Conservation (phyloP, 1,140 invertebrate species). For the Thaumetopoea pityocampa region DNA sequence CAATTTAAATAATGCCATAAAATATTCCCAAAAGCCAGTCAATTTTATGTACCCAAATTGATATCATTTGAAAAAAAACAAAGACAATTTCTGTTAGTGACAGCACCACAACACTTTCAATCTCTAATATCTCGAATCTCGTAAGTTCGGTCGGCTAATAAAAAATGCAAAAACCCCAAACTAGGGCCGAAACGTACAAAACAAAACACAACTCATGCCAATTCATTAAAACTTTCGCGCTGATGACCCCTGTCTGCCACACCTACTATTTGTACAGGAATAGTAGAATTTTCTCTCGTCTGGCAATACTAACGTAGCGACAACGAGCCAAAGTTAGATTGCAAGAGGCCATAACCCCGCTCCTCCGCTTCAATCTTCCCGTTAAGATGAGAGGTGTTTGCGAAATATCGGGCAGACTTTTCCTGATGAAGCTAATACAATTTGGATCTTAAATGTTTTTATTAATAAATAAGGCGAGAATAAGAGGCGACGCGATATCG, state of each 20-base stretch:
- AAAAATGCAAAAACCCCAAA: slow-evolving; percentile 28
- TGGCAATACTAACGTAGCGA: slow-evolving; percentile 40
- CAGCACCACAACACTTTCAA: not conserved
- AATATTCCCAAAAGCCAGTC: too few species aligned
- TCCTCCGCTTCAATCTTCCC: slow-evolving; percentile 17
- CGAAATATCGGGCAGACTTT: slow-evolving; percentile 17
- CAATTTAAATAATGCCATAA: too few species aligned
- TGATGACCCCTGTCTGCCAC: slow-evolving; percentile 29
- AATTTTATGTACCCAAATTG: too few species aligned
- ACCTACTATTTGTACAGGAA: slow-evolving; percentile 33
- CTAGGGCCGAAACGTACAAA: slow-evolving; percentile 29
- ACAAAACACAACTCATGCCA: slow-evolving; percentile 39
- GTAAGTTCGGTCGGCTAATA: slow-evolving; percentile 19
- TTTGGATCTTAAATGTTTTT: slow-evolving; percentile 22
- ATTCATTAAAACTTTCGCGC: slow-evolving; percentile 58
- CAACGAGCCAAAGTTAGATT: slow-evolving; percentile 63
- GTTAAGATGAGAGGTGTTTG: slow-evolving; percentile 23
- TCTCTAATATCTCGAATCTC: slow-evolving; percentile 7
- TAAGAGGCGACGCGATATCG: slow-evolving; percentile 7
- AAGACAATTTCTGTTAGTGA: too few species aligned
- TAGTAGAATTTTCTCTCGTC: slow-evolving; percentile 27
- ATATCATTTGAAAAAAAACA: too few species aligned
- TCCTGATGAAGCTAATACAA: slow-evolving; percentile 25
- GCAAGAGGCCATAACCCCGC: slow-evolving; percentile 32
- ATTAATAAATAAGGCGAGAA: slow-evolving; percentile 26